phyloP scores from a whole-genome alignment of 2,888 invertebrate species.

The Myathropa florea region DNA sequence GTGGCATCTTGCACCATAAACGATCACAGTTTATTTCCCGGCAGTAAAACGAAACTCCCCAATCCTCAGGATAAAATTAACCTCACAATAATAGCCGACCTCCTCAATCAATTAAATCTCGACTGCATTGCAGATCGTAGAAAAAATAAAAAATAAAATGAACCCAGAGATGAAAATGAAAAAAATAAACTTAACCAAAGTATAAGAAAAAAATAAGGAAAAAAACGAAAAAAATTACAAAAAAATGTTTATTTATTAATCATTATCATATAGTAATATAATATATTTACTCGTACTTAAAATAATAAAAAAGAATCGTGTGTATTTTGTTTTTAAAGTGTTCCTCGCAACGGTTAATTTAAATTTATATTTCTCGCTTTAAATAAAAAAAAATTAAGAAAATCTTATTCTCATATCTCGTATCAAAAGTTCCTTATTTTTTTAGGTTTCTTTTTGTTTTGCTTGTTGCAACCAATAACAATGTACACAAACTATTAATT shows the following conservation, averaged over 20 bases:
- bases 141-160: neutral
- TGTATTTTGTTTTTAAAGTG: constrained; percentile 31
- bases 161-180: neutral
- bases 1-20: too few species aligned
- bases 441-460: neutral
- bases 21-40: too few species aligned
- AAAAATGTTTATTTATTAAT: constrained; percentile 68
- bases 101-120: too few species aligned
- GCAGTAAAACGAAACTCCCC: too few species aligned
- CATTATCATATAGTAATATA: constrained; percentile 66
- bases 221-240: constrained; percentile 59
- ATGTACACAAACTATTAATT: constrained; percentile 64
- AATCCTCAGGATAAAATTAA: too few species aligned
- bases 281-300: constrained; percentile 69
- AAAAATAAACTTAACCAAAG: neutral
- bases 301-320: constrained; percentile 62
- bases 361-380: constrained; percentile 39
- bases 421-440: constrained; percentile 54
- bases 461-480: constrained; percentile 64
- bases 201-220: constrained; percentile 4
- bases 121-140: constrained; percentile 1
- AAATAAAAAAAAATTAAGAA: constrained; percentile 44
- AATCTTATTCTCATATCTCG: constrained; percentile 52
- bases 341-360: constrained; percentile 34
- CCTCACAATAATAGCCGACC: too few species aligned